A percentile compares a stretch with the other conserved stretches of the same genome.
Conservation (phyloP, 2,888 invertebrate species). For the Caenorhabditis plicata region DNA sequence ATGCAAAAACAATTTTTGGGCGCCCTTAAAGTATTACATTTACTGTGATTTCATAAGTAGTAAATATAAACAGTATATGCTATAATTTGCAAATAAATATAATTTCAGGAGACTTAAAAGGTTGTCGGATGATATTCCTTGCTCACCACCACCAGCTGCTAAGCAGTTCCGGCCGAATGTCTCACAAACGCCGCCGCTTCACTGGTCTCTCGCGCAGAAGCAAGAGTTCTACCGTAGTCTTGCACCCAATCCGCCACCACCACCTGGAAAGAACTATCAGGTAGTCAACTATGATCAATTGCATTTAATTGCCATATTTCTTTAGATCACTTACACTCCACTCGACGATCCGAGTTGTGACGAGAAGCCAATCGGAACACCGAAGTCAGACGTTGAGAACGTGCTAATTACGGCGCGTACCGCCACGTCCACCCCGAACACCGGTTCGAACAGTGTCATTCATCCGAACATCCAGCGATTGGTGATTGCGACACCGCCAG, state of each 20-base stretch:
- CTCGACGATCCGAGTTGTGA: slow-evolving; percentile 22
- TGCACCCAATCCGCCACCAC: slow-evolving; percentile 53
- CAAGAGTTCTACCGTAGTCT: slow-evolving; percentile 45
- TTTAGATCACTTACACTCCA: slow-evolving; percentile 32
- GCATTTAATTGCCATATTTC: neutral
- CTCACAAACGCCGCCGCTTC: slow-evolving; percentile 11
- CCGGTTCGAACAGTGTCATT: slow-evolving; percentile 14
- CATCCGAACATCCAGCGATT: slow-evolving; percentile 28
- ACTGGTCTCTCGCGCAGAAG: slow-evolving; percentile 37
- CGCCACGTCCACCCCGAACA: slow-evolving; percentile 1
- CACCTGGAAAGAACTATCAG: slow-evolving; percentile 51
- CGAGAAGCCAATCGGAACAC: slow-evolving; percentile 9
- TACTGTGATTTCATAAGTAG: too few relatives aligned
- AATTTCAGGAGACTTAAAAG: slow-evolving; percentile 38
- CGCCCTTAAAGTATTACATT: too few relatives aligned
- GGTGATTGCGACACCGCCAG: slow-evolving; percentile 4
- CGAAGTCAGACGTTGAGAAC: slow-evolving; percentile 27
- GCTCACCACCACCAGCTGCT: slow-evolving; percentile 29
- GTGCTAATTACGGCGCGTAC: slow-evolving; percentile 13
- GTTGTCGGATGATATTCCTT: slow-evolving; percentile 32
- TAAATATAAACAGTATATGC: too few relatives aligned
- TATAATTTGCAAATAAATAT: too few relatives aligned
- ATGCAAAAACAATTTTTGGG: too few relatives aligned
- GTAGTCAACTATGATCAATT: slow-evolving; percentile 14
- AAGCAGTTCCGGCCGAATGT: slow-evolving; percentile 33